Conservation (phyloP, 2,888 invertebrate genomes). For the Platycnemis pennipes region DNA sequence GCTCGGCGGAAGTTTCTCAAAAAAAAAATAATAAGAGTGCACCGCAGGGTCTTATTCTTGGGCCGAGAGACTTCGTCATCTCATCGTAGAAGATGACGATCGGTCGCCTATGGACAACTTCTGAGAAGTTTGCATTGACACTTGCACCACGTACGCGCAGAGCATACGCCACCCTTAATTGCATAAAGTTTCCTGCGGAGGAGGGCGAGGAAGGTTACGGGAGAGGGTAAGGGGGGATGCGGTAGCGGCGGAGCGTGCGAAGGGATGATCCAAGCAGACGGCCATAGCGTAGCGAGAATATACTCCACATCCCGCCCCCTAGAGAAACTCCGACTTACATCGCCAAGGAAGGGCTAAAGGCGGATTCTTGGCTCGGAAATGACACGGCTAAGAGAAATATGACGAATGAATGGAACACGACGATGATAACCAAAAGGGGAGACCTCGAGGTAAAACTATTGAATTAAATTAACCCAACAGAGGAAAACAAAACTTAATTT, state of each 20-base stretch:
- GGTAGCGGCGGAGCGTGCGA: not conserved
- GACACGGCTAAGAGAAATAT: not conserved
- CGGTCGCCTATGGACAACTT: not conserved
- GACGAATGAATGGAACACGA: not conserved
- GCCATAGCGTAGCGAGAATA: not conserved
- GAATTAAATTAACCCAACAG: not conserved
- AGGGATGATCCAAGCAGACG: conserved; percentile 50
- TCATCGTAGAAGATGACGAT: not conserved
- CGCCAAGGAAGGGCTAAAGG: not conserved
- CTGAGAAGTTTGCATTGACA: not conserved
- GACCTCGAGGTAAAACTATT: not conserved
- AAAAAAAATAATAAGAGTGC: no score
- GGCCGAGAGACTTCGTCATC: not conserved
- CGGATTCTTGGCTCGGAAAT: not conserved
- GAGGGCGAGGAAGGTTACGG: not conserved
- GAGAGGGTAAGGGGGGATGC: not conserved
- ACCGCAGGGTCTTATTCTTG: not conserved
- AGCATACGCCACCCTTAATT: not conserved
- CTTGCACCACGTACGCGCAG: not conserved
- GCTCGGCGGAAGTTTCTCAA: not conserved
- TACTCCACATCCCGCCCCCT: not conserved
- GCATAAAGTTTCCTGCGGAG: not conserved
- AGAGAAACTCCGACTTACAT: not conserved
- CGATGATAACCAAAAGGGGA: not conserved
- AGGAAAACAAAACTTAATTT: not conserved